Base-by-base conservation (phyloP, 2,113 vertebrate genomes). In the Triplophysa dalaica region DNA sequence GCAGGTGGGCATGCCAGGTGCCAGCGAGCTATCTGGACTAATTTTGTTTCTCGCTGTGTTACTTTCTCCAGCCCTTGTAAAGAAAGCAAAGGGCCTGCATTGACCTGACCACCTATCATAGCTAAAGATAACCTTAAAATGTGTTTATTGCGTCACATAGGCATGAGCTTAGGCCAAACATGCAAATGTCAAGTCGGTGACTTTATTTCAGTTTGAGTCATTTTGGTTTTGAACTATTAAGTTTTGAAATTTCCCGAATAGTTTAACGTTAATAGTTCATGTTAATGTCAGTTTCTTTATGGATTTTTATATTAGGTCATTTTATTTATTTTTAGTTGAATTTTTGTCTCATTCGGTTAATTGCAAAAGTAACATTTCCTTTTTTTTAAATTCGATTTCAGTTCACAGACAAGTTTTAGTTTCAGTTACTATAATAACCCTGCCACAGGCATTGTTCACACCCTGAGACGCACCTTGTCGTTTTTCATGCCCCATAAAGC, bases 1-100 rank as follows among this genome's bases (percentile, higher is more conserved):
- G 58, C 70, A 83, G 70, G 70, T 81, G 73, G 50, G 73, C 16
- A 45, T 75, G 58, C 67, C 75, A 78, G 70, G 74, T 82, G 80
- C 65, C 43, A 70, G 38, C 29, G 68, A 26, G 52, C 62, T 38
- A 26, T 50, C 38, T 60, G 63, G 68, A 26, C 67, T 70, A 67
- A 77, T 77, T 52, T 68, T 65, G 60, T 61, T 76, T 70, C 67
- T 45, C 43, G 43, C 50, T 54, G 48, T 61, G 26, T 17, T 81
- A 10, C 78, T 67, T 41, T 78, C 41, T 29, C 43, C 6, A 6
- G 43, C 14, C 24, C 79, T 72, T 68, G 56, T 63, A 77, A 81
- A 76, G 60, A 52, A 54, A 72, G 56, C 74, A 43, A 17, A 22
- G 45, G 26, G 19, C 58, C 13, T 50, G 48, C 14, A 13, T 50